phyloP scores from a whole-genome alignment of 2,888 invertebrate species.

The Hemithea aestivaria region DNA sequence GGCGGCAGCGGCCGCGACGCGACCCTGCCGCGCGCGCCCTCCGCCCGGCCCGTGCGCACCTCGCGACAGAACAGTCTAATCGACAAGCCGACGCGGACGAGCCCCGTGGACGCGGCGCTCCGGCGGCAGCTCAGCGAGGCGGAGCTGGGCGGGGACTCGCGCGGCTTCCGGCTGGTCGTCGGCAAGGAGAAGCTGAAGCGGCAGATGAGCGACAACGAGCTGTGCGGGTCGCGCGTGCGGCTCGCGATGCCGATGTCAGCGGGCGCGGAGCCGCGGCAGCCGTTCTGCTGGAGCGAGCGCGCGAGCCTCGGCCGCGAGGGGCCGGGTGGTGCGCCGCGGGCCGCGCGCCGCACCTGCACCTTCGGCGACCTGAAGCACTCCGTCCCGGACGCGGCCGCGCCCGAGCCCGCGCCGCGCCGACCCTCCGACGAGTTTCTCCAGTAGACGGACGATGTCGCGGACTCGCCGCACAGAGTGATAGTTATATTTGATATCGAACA shows the following conservation, averaged over 20 bases:
- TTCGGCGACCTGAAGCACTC: constrained; percentile 72
- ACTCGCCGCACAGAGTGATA: constrained; percentile 33
- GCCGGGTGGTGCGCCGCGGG: constrained; percentile 30
- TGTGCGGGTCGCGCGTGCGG: constrained; percentile 55
- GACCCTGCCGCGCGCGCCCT: constrained; percentile 31
- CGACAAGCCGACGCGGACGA: constrained; percentile 45
- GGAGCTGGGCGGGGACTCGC: constrained; percentile 44
- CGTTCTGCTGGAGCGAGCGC: constrained; percentile 60
- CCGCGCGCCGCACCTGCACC: constrained; percentile 51
- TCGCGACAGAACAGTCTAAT: constrained; percentile 61
- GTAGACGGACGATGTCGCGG: constrained; percentile 53
- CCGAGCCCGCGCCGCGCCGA: constrained; percentile 37
- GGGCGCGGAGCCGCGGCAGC: constrained; percentile 62
- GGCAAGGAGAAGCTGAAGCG: constrained; percentile 65
- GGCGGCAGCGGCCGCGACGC: constrained; percentile 49
- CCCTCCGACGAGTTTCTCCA: constrained; percentile 66
- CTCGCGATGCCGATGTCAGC: constrained; percentile 74
- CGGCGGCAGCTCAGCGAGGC: constrained; percentile 60
- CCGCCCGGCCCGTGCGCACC: constrained; percentile 31
- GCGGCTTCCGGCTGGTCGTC: constrained; percentile 63
- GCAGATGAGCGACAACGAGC: constrained; percentile 66
- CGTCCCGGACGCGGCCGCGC: constrained; percentile 53
- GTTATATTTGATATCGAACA: constrained; percentile 42
- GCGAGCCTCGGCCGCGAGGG: constrained; percentile 55
- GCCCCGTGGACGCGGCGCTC: constrained; percentile 40